phyloP scores from a whole-genome alignment of 2,113 vertebrate genomes.

The Phaethornis superciliosus region DNA sequence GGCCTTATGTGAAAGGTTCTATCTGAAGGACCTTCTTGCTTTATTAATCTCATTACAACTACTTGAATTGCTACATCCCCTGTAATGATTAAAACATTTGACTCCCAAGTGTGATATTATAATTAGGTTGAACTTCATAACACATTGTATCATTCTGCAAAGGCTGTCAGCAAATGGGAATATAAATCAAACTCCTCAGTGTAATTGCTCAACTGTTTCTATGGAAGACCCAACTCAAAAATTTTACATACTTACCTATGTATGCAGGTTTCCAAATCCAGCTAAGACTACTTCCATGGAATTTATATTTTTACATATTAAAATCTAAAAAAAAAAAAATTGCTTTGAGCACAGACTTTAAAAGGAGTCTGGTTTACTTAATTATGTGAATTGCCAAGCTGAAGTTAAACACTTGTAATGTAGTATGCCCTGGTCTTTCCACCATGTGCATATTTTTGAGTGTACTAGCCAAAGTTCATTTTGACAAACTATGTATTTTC shows the following conservation, averaged over 20 bases:
- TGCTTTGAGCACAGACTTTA: neutral
- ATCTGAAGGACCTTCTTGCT: constrained; percentile 49
- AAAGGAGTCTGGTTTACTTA: neutral
- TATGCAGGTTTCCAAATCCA: neutral
- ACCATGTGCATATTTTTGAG: neutral
- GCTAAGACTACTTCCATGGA: neutral
- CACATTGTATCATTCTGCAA: neutral
- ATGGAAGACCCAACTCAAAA: neutral
- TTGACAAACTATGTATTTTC: neutral
- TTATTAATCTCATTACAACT: constrained; percentile 67
- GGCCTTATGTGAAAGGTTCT: constrained; percentile 1
- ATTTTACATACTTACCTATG: neutral
- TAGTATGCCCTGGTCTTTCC: neutral
- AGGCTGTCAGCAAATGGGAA: neutral
- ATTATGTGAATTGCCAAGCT: neutral
- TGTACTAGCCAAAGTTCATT: neutral
- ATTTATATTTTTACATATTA: neutral
- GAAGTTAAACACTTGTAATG: neutral
- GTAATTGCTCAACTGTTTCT: neutral
- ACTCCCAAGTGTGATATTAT: constrained; percentile 47
- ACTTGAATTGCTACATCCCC: constrained; percentile 45
- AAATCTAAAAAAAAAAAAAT: neutral
- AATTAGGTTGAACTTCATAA: constrained; percentile 27
- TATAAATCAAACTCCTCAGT: neutral
- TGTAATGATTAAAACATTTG: constrained; percentile 59